Conservation (phyloP, 2,113 vertebrate species). For the Turdus rufiventris region DNA sequence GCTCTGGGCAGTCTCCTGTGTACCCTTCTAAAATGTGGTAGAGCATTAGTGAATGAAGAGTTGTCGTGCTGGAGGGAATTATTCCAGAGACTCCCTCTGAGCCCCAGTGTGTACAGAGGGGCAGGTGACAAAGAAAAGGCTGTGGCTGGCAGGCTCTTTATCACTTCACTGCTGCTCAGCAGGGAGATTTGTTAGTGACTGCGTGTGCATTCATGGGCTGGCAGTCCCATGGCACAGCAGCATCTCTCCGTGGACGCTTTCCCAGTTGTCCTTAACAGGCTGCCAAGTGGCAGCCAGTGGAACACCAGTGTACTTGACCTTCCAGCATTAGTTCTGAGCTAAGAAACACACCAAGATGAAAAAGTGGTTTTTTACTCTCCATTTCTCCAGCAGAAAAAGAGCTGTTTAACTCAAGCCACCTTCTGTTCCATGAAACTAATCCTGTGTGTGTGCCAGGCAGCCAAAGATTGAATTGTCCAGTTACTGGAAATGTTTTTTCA, state of each 20-base stretch:
- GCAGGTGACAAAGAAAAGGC: neutral
- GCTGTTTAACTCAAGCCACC: neutral
- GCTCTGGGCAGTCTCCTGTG: neutral
- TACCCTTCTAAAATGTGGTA: neutral
- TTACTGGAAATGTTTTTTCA: neutral
- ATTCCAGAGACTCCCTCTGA: neutral
- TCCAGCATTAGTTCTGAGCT: neutral
- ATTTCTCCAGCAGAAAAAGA: neutral
- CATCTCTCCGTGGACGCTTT: neutral
- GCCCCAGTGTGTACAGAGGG: neutral
- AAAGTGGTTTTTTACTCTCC: neutral
- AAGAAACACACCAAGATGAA: neutral
- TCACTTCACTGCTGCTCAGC: constrained; percentile 21
- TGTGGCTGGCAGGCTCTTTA: neutral
- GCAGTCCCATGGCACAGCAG: neutral
- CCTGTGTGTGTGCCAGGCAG: neutral
- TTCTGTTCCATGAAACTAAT: neutral
- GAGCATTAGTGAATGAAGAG: neutral
- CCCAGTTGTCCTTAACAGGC: neutral
- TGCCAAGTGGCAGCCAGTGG: neutral
- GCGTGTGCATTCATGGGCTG: neutral
- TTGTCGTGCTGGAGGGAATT: neutral
- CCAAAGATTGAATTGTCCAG: neutral
- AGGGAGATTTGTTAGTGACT: neutral
- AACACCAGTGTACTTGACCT: neutral